Base-by-base conservation (phyloP, 2,113 vertebrate species). In the Calyptomena viridis region DNA sequence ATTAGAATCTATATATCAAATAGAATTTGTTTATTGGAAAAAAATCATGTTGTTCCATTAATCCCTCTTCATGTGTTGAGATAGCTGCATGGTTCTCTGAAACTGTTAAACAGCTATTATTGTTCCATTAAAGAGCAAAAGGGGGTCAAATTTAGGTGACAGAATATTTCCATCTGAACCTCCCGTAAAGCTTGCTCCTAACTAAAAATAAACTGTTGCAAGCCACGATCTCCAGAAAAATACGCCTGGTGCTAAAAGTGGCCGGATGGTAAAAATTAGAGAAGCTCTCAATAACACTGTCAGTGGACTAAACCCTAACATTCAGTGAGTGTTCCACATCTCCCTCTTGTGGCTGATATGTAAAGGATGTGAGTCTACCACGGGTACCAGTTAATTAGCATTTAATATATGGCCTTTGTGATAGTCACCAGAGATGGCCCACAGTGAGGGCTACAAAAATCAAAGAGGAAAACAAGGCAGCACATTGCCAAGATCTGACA, bases 291-390 rank as follows among this genome's bases (percentile, higher is more conserved):
- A 17, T 37, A 85, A 53, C 28, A 53, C 39, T 56, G 27, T 22
- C 79, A 90, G 47, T 60, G 35, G 63, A 86, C 39, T 47, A 77
- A 94, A 88, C 19, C 46, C 50, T 84, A 74, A 66, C 24, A 40
- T 52, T 52, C 75, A n/a, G 90, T 67, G 63, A 85, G 59, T 86
- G 84, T 95, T 96, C 85, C 87, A 95, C 64, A 95, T 40, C 96
- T 52, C 96, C 96, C 96, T 95, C 96, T 96, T 90, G 95, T 96
- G 96, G 96, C 75, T 96, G 75, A 31, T 60, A 21, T 1, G 47
- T 49, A 90, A 79, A 93, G 87, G 85, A 93, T 84, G 72, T n/a
- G 56, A 67, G 24, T 67, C 33, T 40, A 52, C 80, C n/a, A 44
- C 10, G 31, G 18, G 71, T 88, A 80, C 6, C 23, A 44, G 37